Conservation (phyloP, 2,113 vertebrate genomes). For the Pachyramphus minor region DNA sequence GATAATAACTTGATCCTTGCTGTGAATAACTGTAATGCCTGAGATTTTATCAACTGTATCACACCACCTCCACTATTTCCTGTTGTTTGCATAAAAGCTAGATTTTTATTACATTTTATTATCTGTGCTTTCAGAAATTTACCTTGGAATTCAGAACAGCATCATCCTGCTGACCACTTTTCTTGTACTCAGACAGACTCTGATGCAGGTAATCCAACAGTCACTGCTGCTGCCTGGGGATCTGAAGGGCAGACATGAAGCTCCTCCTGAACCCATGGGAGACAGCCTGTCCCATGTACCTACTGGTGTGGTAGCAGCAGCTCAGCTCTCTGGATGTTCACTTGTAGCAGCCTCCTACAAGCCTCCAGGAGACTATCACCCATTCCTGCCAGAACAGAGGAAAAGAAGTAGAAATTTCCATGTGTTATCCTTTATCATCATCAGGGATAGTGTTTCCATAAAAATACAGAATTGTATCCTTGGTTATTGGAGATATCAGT, state of each 20-base stretch:
- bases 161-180: not conserved
- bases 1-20: not conserved
- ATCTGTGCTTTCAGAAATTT: not conserved
- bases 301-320: not conserved
- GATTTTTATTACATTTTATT: not conserved
- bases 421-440: not conserved
- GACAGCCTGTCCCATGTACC: not conserved
- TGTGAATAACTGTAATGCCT: not conserved
- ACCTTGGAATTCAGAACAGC: not conserved
- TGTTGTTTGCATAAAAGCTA: not conserved
- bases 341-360: not conserved
- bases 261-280: rapidly evolving
- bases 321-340: not conserved
- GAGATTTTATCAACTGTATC: not conserved
- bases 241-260: not conserved
- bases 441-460: not conserved
- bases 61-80: not conserved
- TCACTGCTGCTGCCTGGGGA: not conserved
- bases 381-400: not conserved
- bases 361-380: not conserved
- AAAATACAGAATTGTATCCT: not conserved
- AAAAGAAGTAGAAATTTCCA: not conserved
- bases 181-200: not conserved
- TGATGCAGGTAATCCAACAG: not conserved
- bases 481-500: not conserved